Base-by-base conservation (phyloP, 53 echinoderm and acorn worm species). In the Stichopus horrens region DNA sequence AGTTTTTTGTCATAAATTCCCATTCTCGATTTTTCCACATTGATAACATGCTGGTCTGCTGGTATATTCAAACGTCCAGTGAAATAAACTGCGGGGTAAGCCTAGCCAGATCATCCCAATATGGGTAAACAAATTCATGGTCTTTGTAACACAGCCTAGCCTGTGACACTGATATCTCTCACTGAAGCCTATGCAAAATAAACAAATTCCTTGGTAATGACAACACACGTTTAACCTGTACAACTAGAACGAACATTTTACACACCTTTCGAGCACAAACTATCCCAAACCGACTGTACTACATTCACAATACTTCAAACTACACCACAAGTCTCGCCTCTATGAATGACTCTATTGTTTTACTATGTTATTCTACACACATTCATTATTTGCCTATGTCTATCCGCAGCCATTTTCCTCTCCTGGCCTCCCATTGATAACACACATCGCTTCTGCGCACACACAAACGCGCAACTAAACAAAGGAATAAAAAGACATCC, bases 401-500 rank as follows among this genome's bases (percentile, higher is more conserved):
- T 23, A 8, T n/a, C 85, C 60, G 85, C 85, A 85, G 85, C 85
- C 85, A 85, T 85, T 85, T 85, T 85, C 85, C 85, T 85, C 85
- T 85, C 60, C 60, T 85, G 85, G 85, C 85, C 85, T 85, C 85
- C 85, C 85, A 85, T 85, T 85, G 85, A 85, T 85, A 85, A 85
- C 85, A 85, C 85, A 85, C 85, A 85, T 85, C 85, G 87, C 87
- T 87, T 87, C 87, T 87, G 87, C 87, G 87, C 87, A 87, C 87
- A 86, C 58, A 87, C 87, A 87, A 87, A 87, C 87, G 87, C 87
- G 87, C 87, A 87, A 87, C 87, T 75, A 87, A 87, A 87, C 87
- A 87, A 87, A 87, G 87, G 87, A 87, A 87, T 87, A 87, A 87
- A 87, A 87, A 87, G 87, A 87, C 87, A 85, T 85, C 75, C 87